Base-by-base conservation (phyloP, 1,140 invertebrate genomes). In the Vanessa tameamea region DNA sequence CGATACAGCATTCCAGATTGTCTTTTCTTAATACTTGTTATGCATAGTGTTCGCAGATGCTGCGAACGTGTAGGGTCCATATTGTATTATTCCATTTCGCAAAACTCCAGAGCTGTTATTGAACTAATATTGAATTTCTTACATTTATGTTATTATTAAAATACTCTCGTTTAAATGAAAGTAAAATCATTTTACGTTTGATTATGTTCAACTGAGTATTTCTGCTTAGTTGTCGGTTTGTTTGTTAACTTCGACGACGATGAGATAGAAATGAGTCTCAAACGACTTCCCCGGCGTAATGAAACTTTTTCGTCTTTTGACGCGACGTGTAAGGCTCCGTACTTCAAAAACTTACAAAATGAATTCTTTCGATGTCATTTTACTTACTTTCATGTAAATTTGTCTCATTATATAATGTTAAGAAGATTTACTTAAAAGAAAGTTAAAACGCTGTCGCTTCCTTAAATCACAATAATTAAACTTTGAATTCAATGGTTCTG, bases 11-110 rank as follows among this genome's bases (percentile, higher is more conserved):
- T 63, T 50, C 57, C 65, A 43, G 48, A 55, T 67, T 69, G 68
- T 50, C 68, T 63, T 48, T 69, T 69, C 68, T 69, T 69, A 69
- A 69, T 69, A 69, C 68, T 69, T 63, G 68, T 57, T 63, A 69
- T 69, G 47, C 57, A 69, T 69, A 69, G 68, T 69, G 68, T 63
- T 69, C 68, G 47, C 68, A 69, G 68, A 69, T 69, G 68, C 55
- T 63, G 68, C 47, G 47, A 69, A 69, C 57, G 57, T 69, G 68
- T 63, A 69, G 68, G 68, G 68, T 63, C 57, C 57, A 69, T 69
- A 69, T 69, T 69, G 68, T 69, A 69, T 61, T 69, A 69, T 69
- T 69, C 57, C 57, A 69, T 69, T 61, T 63, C 55, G 47, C 55
- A 53, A 50, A 69, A 69, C 68, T 69, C 43, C 9, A 37, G 43